A percentile compares a stretch with the other conserved stretches of the same genome.
phyloP scores from a whole-genome alignment of 1,140 invertebrate genomes.

The Cataglyphis hispanica region DNA sequence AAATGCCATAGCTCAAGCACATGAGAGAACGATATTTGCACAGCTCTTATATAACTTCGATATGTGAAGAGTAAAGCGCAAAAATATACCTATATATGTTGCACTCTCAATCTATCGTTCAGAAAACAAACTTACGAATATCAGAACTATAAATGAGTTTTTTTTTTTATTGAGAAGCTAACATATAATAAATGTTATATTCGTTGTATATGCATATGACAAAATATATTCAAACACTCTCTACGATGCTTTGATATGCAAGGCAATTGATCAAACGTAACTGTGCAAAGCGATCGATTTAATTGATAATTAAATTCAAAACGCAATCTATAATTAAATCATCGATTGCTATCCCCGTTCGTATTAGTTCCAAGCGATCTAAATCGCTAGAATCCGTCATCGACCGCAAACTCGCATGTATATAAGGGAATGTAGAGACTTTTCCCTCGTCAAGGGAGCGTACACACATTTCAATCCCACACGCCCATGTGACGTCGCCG shows the following conservation, averaged over 20 bases:
- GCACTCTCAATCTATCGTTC: slow-evolving; percentile 71
- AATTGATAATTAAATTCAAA: slow-evolving; percentile 34
- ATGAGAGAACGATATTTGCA: slow-evolving; percentile 63
- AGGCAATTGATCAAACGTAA: slow-evolving; percentile 11
- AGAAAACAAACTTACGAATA: slow-evolving; percentile 27
- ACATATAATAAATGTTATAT: slow-evolving; percentile 4
- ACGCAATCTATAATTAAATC: slow-evolving; percentile 49
- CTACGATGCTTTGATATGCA: neutral
- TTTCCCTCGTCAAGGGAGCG: slow-evolving; percentile 69
- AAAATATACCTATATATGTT: slow-evolving; percentile 73
- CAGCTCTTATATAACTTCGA: slow-evolving; percentile 57
- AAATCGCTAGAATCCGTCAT: slow-evolving; percentile 47
- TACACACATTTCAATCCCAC: slow-evolving; percentile 62
- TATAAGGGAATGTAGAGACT: slow-evolving; percentile 36
- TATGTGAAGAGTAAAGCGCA: slow-evolving; percentile 61
- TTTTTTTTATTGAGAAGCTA: neutral
- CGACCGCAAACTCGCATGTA: slow-evolving; percentile 38
- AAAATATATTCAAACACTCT: neutral
- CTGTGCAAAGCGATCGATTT: slow-evolving; percentile 13
- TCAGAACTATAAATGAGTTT: neutral
- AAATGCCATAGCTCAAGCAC: slow-evolving; percentile 63
- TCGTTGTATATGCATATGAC: neutral
- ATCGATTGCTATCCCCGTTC: slow-evolving; percentile 58
- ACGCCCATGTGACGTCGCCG: slow-evolving; percentile 48
- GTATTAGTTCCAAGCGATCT: slow-evolving; percentile 60